Evolutionary conservation across 2,797 vertebrate genomes (phyloP), one percentile per base, ranked within the genome.

Genomic region (Chelmon rostratus): DNA sequence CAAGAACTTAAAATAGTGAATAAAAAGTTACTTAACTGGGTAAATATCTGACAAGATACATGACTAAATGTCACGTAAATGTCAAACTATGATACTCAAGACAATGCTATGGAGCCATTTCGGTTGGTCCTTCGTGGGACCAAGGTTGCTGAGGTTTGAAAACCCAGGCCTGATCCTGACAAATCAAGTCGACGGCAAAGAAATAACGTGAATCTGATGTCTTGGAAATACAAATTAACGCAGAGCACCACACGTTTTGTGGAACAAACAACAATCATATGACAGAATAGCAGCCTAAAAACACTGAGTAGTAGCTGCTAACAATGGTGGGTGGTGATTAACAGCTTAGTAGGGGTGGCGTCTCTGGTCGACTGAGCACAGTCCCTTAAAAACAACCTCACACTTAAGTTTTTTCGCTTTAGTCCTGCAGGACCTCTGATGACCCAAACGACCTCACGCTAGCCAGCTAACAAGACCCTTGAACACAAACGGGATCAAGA

Each of bases 391-490:
- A 82, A 66, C 66, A 79, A 75, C 64, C 69, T 69, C 33, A 49
- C 69, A 40, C 77, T 61, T 9, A 16, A 73, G 72, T 65, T 68
- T 54, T 72, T 53, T 73, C 38, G n/a, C n/a, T 67, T 23, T 38
- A 19, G 59, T 62, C 37, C 50, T 25, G 42, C 44, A 64, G 68
- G 65, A 76, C 47, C 54, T 56, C 54, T 33, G 11, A 76, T 33
- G 11, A 76, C 76, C 77, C 73, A 53, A 28, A 69, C 3, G 13
- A 83, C 78, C 73, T 65, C 46, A 3, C 62, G 9, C 82, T 88
- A 87, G 92, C 89, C 81, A 73, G 76, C 66, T 76, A 75, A 70
- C 38, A 65, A 68, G 81, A 73, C 50, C 53, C 63, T 16, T 35
- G 28, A 56, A 73, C 53, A 59, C 76, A 72, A 82, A 63, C 2